Conservation (phyloP, 2,113 vertebrate genomes). For the Heloderma charlesbogerti region DNA sequence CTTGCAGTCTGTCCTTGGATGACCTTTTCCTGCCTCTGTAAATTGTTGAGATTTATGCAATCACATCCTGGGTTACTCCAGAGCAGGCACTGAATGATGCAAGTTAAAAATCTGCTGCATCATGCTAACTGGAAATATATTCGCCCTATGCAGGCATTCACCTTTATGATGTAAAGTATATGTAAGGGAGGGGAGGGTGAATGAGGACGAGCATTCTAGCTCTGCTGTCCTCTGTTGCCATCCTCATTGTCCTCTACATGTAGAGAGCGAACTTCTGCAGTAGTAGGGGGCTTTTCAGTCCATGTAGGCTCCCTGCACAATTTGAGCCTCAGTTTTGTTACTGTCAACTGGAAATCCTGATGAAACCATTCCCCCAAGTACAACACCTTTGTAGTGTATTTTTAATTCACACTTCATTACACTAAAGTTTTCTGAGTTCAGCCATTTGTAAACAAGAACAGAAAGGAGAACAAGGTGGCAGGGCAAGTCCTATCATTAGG, state of each 20-base stretch:
- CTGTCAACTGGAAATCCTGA: neutral
- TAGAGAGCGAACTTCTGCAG: neutral
- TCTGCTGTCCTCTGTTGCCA: neutral
- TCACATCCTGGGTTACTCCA: conserved; percentile 41
- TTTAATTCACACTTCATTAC: neutral
- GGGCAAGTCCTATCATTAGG: no score
- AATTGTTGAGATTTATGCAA: conserved; percentile 46
- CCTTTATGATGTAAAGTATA: neutral
- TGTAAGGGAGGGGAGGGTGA: neutral
- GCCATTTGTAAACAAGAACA: neutral
- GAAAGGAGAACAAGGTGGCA: no score
- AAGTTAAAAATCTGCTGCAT: conserved; percentile 26
- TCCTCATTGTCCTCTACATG: neutral
- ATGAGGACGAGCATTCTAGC: neutral
- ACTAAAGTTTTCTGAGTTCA: neutral
- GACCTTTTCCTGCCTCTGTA: conserved; percentile 16
- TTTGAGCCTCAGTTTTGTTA: neutral
- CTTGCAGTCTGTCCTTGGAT: neutral
- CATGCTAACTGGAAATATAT: neutral
- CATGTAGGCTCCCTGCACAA: neutral
- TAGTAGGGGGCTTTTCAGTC: neutral
- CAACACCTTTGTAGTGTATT: neutral
- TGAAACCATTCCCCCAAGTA: neutral
- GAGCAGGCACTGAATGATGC: neutral
- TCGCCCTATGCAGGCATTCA: neutral